Conservation (phyloP, 2,113 vertebrate species). For the Pedionomus torquatus region DNA sequence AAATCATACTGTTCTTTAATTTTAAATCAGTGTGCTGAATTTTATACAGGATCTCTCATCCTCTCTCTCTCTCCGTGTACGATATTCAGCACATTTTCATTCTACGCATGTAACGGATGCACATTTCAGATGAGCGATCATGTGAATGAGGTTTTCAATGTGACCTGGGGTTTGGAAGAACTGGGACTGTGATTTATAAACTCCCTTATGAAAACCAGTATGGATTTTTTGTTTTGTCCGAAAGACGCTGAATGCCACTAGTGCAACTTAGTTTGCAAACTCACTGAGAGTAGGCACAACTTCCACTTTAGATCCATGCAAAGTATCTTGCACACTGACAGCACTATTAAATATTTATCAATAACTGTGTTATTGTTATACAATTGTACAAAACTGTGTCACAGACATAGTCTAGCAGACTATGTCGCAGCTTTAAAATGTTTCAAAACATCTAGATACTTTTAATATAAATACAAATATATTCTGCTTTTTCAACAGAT, state of each 20-base stretch:
- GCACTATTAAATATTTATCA: neutral
- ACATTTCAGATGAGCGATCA: neutral
- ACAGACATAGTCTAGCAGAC: neutral
- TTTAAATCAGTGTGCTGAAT: neutral
- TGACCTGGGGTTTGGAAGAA: neutral
- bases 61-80: neutral
- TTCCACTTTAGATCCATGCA: neutral
- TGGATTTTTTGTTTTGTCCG: neutral
- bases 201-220: neutral
- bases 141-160: neutral
- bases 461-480: neutral
- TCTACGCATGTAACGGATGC: neutral
- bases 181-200: neutral
- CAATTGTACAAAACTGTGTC: neutral
- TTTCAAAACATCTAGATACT: neutral
- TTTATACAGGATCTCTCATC: neutral
- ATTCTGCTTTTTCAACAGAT: neutral
- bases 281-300: neutral
- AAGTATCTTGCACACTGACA: neutral
- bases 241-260: neutral
- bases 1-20: neutral
- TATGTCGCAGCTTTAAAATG: neutral
- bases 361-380: neutral
- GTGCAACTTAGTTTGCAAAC: neutral
- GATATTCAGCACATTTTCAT: neutral